phyloP scores from a whole-genome alignment of 2,888 invertebrate species.

The Cryptophagus acutangulus region DNA sequence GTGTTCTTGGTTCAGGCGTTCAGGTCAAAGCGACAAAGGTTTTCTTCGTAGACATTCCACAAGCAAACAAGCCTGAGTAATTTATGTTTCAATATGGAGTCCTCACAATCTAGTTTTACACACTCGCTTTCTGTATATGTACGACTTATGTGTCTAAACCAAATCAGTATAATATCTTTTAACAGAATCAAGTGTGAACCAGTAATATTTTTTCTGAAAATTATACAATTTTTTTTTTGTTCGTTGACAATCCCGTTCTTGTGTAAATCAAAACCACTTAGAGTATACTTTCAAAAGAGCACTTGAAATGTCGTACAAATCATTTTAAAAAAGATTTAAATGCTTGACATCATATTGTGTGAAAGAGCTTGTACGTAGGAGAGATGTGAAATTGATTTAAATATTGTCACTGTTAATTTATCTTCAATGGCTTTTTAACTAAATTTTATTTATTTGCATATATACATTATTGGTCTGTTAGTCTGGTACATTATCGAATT shows the following conservation, averaged over 20 bases:
- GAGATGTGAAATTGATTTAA: constrained; percentile 9
- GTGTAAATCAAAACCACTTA: constrained; percentile 8
- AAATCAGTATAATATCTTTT: constrained; percentile 7
- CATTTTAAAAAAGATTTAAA: constrained; percentile 7
- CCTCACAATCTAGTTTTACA: too few species aligned
- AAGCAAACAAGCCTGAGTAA: neutral
- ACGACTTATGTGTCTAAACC: too few species aligned
- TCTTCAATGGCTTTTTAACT: neutral
- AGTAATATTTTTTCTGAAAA: neutral
- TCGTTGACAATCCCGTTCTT: neutral
- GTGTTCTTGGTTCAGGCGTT: neutral
- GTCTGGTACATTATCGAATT: constrained; percentile 19
- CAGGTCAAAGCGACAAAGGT: constrained; percentile 6
- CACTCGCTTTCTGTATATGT: neutral
- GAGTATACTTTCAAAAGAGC: constrained; percentile 2
- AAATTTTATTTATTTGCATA: neutral
- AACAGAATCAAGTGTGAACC: constrained; percentile 9
- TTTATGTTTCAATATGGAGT: constrained; percentile 1
- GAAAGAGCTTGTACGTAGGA: constrained; percentile 5
- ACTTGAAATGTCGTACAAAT: constrained; percentile 7
- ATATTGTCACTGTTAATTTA: neutral
- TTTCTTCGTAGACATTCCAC: constrained; percentile 7
- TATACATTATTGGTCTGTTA: too few species aligned
- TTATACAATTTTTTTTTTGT: constrained; percentile 4
- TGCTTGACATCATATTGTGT: neutral